Evolutionary conservation across 2,797 vertebrate genomes (phyloP).

Genomic region (Kryptopterus vitreolus): DNA sequence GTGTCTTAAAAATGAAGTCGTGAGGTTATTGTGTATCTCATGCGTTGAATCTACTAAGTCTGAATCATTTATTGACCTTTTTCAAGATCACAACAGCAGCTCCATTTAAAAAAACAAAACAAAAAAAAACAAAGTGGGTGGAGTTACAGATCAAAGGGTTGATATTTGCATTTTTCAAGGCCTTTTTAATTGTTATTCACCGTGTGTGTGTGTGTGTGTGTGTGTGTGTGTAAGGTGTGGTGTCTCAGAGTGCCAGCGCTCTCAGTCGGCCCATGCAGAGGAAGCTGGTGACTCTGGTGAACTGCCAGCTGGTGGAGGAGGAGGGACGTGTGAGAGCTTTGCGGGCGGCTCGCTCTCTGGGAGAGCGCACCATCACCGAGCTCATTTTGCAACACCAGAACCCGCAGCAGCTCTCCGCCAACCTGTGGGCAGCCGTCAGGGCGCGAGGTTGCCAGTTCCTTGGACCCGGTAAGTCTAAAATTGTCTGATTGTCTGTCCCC

Average conservation of each 20-base stretch:
- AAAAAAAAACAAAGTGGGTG: no score
- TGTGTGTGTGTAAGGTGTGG: slow-evolving; percentile 73
- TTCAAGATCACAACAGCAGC: no score
- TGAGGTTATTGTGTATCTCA: no score
- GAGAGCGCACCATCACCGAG: slow-evolving; percentile 91
- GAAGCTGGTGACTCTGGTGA: slow-evolving; percentile 93
- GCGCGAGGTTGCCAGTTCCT: slow-evolving; percentile 95
- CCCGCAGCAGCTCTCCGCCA: slow-evolving; percentile 94
- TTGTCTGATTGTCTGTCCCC: no score
- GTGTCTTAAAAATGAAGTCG: no score
- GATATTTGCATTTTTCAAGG: no score
- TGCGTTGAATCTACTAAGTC: no score
- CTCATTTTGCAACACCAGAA: slow-evolving; percentile 96
- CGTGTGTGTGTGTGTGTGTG: background rate
- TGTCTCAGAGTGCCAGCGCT: slow-evolving; percentile 83
- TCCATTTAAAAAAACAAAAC: no score
- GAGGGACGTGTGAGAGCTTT: slow-evolving; percentile 90
- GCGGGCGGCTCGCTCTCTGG: slow-evolving; percentile 88
- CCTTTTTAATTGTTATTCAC: no score
- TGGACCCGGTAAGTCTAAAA: slow-evolving; percentile 81
- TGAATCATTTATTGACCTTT: no score
- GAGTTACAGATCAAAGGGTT: no score
- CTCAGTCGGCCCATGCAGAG: slow-evolving; percentile 97
- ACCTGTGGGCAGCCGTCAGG: slow-evolving; percentile 93
- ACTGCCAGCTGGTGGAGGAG: slow-evolving; percentile 94